A percentile compares a stretch with the other conserved stretches of the same genome.
phyloP scores from a whole-genome alignment of 2,113 vertebrate genomes.

The Hepsetus odoe region DNA sequence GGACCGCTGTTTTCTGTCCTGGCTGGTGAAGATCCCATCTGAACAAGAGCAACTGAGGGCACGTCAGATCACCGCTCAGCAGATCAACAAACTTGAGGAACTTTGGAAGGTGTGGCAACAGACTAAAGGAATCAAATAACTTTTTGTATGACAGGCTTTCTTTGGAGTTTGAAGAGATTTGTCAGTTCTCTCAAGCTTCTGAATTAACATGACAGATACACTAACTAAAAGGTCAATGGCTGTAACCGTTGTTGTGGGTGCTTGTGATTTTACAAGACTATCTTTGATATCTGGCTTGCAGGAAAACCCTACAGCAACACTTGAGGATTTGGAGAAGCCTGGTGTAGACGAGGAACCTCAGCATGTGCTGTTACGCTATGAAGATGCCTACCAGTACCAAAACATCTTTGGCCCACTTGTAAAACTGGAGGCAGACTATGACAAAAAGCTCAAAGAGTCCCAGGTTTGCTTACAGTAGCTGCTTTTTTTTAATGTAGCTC shows the following conservation, averaged over 20 bases:
- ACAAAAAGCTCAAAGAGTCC: slow-evolving; percentile 99
- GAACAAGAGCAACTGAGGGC: slow-evolving; percentile 96
- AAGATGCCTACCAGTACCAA: slow-evolving; percentile 99
- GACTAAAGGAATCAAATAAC: too few species aligned
- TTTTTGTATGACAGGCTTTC: too few species aligned
- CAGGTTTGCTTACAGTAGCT: slow-evolving; percentile 76
- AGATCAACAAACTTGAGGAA: slow-evolving; percentile 98
- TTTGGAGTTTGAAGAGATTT: too few species aligned
- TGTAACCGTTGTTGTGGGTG: not conserved
- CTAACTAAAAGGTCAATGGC: not conserved
- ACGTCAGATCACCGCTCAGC: slow-evolving; percentile 95
- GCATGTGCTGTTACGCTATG: slow-evolving; percentile 93
- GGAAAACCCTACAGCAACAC: slow-evolving; percentile 95
- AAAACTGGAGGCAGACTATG: slow-evolving; percentile 97
- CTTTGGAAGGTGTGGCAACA: slow-evolving; percentile 88
- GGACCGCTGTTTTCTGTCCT: slow-evolving; percentile 96
- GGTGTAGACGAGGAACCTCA: slow-evolving; percentile 97
- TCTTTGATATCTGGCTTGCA: slow-evolving; percentile 53
- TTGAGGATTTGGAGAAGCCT: slow-evolving; percentile 97
- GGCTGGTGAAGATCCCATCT: slow-evolving; percentile 98
- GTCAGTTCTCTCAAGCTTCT: too few species aligned
- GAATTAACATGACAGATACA: too few species aligned
- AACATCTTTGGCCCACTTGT: slow-evolving; percentile 98
- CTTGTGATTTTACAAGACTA: not conserved
- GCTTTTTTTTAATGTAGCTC: not conserved